Evolutionary conservation across 2,888 invertebrate genomes (phyloP).

Genomic region (Polyploca ridens): DNA sequence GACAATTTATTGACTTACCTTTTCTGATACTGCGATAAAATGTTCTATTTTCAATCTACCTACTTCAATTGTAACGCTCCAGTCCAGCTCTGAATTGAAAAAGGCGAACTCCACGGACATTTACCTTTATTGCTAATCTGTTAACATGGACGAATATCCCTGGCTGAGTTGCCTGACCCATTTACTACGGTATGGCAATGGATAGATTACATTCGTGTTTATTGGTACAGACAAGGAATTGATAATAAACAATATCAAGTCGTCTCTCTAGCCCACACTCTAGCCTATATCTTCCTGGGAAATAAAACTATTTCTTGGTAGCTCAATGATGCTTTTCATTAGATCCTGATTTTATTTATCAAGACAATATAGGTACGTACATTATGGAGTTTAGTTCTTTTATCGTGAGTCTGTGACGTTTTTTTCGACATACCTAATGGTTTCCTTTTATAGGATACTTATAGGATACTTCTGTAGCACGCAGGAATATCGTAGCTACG

Average conservation of each 20-base stretch:
- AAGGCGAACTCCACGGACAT: not conserved
- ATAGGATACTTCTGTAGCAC: too few relatives aligned
- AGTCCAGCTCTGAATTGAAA: not conserved
- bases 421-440: too few relatives aligned
- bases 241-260: not conserved
- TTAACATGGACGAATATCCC: not conserved
- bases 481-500: too few relatives aligned
- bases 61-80: not conserved
- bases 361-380: not conserved
- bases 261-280: not conserved
- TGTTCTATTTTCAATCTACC: not conserved
- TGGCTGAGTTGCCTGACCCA: not conserved
- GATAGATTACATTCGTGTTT: not conserved
- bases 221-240: not conserved
- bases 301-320: not conserved
- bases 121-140: not conserved
- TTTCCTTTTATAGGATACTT: too few relatives aligned
- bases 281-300: not conserved
- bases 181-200: not conserved
- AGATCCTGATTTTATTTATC: not conserved
- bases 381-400: not conserved
- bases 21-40: not conserved
- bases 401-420: not conserved
- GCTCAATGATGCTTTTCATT: not conserved
- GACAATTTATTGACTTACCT: too few relatives aligned